Conservation (phyloP, 1,140 invertebrate species). For the Drosophila paulistorum region DNA sequence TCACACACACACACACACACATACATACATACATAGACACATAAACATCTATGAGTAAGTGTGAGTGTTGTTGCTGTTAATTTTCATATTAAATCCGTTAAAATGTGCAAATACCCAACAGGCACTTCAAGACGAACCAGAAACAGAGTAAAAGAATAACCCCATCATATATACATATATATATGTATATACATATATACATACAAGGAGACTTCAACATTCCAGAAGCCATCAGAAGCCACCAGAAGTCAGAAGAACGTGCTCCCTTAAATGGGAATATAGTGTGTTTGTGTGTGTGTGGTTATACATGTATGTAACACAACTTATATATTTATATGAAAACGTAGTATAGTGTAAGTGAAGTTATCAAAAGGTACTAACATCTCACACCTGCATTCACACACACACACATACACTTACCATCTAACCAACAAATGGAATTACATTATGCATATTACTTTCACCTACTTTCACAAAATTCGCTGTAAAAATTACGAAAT, state of each 20-base stretch:
- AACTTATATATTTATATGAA: slow-evolving; percentile 32
- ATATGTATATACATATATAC: too few relatives aligned
- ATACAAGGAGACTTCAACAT: slow-evolving; percentile 1
- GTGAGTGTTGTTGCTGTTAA: slow-evolving; percentile 64
- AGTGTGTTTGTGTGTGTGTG: not conserved
- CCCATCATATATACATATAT: not conserved
- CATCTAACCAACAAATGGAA: slow-evolving; percentile 9
- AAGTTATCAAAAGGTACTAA: slow-evolving; percentile 73
- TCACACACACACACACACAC: slow-evolving; percentile 40
- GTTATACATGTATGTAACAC: slow-evolving; percentile 21
- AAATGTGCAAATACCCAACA: slow-evolving; percentile 79
- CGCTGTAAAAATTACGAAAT: slow-evolving; percentile 55
- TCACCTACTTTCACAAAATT: slow-evolving; percentile 60
- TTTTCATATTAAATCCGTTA: slow-evolving; percentile 82
- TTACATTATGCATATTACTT: slow-evolving; percentile 65
- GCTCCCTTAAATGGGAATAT: slow-evolving; percentile 40
- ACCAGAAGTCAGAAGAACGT: slow-evolving; percentile 25
- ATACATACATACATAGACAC: not conserved
- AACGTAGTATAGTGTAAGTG: slow-evolving; percentile 71
- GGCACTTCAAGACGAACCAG: slow-evolving; percentile 50
- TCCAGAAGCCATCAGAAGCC: slow-evolving; percentile 11
- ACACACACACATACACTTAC: slow-evolving; percentile 8
- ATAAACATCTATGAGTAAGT: slow-evolving; percentile 3
- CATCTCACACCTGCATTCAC: slow-evolving; percentile 22
- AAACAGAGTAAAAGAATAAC: slow-evolving; percentile 27